Evolutionary conservation across 2,113 vertebrate genomes (phyloP).

Genomic region (Oxyura jamaicensis): DNA sequence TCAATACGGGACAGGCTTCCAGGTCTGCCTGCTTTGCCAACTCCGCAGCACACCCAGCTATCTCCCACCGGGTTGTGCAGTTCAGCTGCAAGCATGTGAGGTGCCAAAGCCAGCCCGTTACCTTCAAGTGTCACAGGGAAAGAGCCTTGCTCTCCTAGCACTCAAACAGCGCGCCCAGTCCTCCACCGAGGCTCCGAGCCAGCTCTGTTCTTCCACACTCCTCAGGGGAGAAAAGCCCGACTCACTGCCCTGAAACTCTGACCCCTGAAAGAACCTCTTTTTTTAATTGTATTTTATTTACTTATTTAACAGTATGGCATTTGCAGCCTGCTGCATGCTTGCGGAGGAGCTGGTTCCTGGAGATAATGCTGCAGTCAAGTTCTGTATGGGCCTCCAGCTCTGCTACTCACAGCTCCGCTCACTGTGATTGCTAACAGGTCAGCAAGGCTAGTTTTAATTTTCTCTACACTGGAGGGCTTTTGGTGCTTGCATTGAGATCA

Average conservation of each 20-base stretch:
- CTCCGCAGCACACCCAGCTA: rapidly evolving
- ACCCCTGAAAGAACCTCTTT: background rate
- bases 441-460: rapidly evolving
- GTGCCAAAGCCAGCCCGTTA: background rate
- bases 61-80: rapidly evolving
- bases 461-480: background rate
- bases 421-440: rapidly evolving
- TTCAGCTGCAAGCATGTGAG: rapidly evolving
- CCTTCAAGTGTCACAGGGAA: background rate
- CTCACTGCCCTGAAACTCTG: rapidly evolving
- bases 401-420: rapidly evolving
- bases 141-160: rapidly evolving
- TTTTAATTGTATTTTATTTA: too few species aligned
- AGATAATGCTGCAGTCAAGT: rapidly evolving
- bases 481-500: background rate
- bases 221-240: background rate
- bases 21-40: background rate
- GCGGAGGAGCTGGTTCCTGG: background rate
- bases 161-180: rapidly evolving
- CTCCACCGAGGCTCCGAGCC: background rate
- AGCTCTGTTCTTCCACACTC: rapidly evolving
- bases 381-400: background rate
- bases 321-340: background rate
- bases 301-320: background rate
- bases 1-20: rapidly evolving